phyloP scores from a whole-genome alignment of 2,888 invertebrate genomes.

The Lasioglossum figueresi region DNA sequence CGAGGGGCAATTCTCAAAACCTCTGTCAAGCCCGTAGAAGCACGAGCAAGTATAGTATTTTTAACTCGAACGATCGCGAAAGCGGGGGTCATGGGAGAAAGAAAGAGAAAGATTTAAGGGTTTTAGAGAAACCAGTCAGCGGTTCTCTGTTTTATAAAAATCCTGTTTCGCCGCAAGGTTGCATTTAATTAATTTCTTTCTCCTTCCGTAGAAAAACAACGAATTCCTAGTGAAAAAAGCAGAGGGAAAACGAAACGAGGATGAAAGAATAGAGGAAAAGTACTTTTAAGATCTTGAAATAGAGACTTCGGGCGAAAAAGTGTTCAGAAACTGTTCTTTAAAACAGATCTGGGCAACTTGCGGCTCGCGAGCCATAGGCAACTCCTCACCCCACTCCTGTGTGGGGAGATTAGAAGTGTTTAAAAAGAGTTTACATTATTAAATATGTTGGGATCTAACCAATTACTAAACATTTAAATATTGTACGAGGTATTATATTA shows the following conservation, averaged over 20 bases:
- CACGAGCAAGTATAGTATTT: constrained; percentile 72
- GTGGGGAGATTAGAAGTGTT: no score
- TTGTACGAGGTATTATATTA: no score
- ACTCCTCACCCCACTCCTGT: no score
- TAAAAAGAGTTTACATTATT: no score
- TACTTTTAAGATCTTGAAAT: neutral
- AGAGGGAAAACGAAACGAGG: neutral
- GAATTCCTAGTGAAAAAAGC: neutral
- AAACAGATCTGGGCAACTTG: neutral
- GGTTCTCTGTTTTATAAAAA: constrained; percentile 47
- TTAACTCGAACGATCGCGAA: constrained; percentile 69
- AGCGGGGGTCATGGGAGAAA: constrained; percentile 46
- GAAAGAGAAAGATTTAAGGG: constrained; percentile 67
- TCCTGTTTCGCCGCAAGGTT: neutral
- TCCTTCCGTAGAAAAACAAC: neutral
- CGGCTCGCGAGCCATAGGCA: no score
- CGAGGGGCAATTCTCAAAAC: constrained; percentile 63
- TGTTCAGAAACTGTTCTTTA: neutral
- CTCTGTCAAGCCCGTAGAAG: constrained; percentile 54
- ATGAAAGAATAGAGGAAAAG: neutral
- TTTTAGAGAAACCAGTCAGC: constrained; percentile 54
- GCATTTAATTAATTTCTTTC: neutral
- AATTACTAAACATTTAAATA: no score
- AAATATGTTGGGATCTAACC: no score
- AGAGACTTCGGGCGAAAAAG: neutral